Percentiles rank a stretch among this genome's conserved stretches.
These are phyloP conservation scores for Tanaodytes sp. DNA, from an alignment of 2,888 invertebrate species.

Conservation along the genomic window DNA sequence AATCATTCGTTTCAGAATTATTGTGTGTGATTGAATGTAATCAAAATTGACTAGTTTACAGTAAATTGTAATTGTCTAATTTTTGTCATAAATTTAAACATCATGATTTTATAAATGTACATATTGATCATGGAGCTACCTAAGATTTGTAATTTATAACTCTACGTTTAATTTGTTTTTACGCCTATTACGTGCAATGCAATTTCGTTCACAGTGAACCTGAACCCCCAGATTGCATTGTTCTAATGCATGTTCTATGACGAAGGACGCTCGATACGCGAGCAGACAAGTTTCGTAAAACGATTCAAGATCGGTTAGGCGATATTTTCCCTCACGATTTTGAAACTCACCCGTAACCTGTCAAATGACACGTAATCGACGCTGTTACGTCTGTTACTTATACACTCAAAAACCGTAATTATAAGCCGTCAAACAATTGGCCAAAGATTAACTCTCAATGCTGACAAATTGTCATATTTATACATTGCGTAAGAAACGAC, in stretches of 20 bases:
- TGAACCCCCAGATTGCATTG: slow-evolving; percentile 38
- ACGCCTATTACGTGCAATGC: slow-evolving; percentile 27
- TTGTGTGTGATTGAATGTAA: slow-evolving; percentile 38
- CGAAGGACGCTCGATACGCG: slow-evolving; percentile 22
- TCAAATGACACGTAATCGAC: too few species aligned
- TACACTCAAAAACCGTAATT: too few species aligned
- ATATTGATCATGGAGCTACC: slow-evolving; percentile 56
- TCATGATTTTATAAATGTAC: slow-evolving; percentile 51
- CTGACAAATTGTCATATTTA: background rate
- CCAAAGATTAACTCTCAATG: slow-evolving; percentile 28
- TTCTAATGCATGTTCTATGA: slow-evolving; percentile 20
- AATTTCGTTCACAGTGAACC: slow-evolving; percentile 36
- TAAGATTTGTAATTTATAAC: slow-evolving; percentile 54
- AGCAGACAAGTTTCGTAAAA: slow-evolving; percentile 30
- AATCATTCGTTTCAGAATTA: slow-evolving; percentile 2
- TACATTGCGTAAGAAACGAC: slow-evolving; percentile 8
- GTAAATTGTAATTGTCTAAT: too few species aligned
- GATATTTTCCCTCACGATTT: slow-evolving; percentile 30
- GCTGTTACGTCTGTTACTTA: too few species aligned
- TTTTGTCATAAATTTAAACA: slow-evolving; percentile 24
- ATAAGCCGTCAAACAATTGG: slow-evolving; percentile 8
- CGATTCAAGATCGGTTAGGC: slow-evolving; percentile 19
- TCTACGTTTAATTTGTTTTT: slow-evolving; percentile 28
- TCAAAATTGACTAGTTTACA: too few species aligned
- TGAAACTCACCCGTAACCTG: too few species aligned